Base-by-base conservation (phyloP, 2,113 vertebrate species). In the Phycodurus eques region DNA sequence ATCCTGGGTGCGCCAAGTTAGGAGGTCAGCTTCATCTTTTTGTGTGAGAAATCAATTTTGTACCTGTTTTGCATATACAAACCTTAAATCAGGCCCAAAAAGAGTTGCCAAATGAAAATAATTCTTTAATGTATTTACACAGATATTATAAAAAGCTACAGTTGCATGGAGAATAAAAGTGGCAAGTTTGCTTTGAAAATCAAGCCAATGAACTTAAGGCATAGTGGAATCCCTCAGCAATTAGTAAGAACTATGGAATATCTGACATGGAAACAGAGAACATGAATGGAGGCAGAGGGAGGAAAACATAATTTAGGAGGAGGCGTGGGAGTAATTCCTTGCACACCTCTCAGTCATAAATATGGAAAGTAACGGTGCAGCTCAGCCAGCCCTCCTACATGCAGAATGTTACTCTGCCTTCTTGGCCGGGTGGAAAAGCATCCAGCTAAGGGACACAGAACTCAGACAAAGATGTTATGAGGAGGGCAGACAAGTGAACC, bases 341-440 rank as follows among this genome's bases (percentile, higher is more conserved):
- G 68, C 78, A 83, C 84, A 86, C 83, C 81, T 88, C 83, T 86
- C 80, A 83, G 80, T 89, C 85, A 90, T 91, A 88, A 91, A 88
- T 91, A 86, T 90, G 89, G 82, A 89, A 77, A 88, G 77, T 84
- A 88, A 89, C 88, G 81, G 84, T 19, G 8, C 12, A 71, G 75
- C 83, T 79, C 74, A 82, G 89, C 84, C 87, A 90, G 79, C 74
- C 87, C 89, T 91, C 89, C 89, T 83, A 90, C 87, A 83, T 83
- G 74, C 87, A 88, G 85, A 85, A 88, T 88, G 88, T 90, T 89
- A 70, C 73, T 71, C 72, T 73, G 74, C 76, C 62, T 81, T 70
- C 59, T 75, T 88, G 82, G 83, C 84, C 84, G 64, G 56, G 70
- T 22, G 42, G 60, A 68, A 75, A 57, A 73, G 43, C 72, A 74